A percentile compares a stretch with the other conserved stretches of the same genome.
Evolutionary conservation across 2,888 invertebrate genomes (phyloP).

Genomic region (Hoplodrina ambigua): DNA sequence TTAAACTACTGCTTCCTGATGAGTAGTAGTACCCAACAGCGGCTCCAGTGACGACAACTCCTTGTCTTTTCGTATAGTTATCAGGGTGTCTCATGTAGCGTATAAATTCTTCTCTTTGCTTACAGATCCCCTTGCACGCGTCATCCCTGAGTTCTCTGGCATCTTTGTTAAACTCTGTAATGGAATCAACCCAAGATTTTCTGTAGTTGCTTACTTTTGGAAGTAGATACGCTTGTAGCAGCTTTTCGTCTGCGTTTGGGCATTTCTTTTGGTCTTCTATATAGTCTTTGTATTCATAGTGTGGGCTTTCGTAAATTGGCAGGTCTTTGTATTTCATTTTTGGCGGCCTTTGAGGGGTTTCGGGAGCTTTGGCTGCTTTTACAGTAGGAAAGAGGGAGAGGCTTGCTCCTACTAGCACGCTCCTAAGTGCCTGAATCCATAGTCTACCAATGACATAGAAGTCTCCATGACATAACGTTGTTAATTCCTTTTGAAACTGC

Average conservation of each 20-base stretch:
- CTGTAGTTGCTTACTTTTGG: slow-evolving; percentile 72
- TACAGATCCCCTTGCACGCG: slow-evolving; percentile 12
- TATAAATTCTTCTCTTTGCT: slow-evolving; percentile 64
- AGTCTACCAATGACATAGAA: slow-evolving; percentile 73
- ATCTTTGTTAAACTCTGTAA: slow-evolving; percentile 40
- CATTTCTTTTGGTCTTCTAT: slow-evolving; percentile 67
- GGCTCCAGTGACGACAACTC: slow-evolving; percentile 64
- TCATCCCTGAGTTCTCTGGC: slow-evolving; percentile 41
- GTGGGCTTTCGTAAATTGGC: slow-evolving; percentile 76
- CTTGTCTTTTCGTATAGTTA: slow-evolving; percentile 69
- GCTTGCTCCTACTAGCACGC: slow-evolving; percentile 69
- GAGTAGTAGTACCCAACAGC: slow-evolving; percentile 65
- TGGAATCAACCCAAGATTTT: slow-evolving; percentile 39
- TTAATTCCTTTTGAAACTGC: slow-evolving; percentile 52
- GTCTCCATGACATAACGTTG: slow-evolving; percentile 68
- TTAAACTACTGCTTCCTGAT: slow-evolving; percentile 48
- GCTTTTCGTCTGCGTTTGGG: slow-evolving; percentile 68
- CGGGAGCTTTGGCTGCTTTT: slow-evolving; percentile 67
- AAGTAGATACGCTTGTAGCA: slow-evolving; percentile 70
- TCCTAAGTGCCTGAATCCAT: slow-evolving; percentile 73
- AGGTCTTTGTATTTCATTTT: slow-evolving; percentile 80
- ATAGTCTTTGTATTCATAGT: slow-evolving; percentile 77
- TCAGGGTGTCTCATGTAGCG: slow-evolving; percentile 71
- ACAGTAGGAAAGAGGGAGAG: slow-evolving; percentile 73
- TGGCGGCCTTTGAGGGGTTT: slow-evolving; percentile 69